These are phyloP conservation scores for Popillia japonica DNA, from an alignment of 1,140 invertebrate genomes.

Conservation along the genomic window DNA sequence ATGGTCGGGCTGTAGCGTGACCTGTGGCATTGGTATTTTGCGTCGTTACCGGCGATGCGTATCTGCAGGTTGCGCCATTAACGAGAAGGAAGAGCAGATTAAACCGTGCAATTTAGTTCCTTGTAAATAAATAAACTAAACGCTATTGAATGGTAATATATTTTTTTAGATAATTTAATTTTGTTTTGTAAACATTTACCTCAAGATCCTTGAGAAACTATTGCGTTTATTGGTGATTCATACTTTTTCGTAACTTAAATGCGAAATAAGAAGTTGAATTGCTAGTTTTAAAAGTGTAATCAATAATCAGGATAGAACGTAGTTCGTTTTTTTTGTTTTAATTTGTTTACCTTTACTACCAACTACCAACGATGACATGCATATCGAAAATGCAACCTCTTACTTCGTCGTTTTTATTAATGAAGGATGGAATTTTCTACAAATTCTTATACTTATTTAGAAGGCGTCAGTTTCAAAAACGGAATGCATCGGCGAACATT, in stretches of 20 bases:
- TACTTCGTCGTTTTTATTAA: not conserved
- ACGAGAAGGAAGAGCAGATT: conserved; percentile 64
- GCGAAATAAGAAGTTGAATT: not conserved
- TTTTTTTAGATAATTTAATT: not conserved
- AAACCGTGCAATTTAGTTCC: conserved; percentile 61
- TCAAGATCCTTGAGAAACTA: not conserved
- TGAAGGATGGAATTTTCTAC: not conserved
- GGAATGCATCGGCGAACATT: not conserved
- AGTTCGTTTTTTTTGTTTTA: not conserved
- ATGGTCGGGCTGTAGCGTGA: conserved; percentile 62
- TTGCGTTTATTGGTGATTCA: not conserved
- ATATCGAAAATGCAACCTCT: not conserved
- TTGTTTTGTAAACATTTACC: not conserved
- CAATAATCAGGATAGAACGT: too few species aligned
- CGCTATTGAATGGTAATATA: not conserved
- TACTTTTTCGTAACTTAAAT: not conserved
- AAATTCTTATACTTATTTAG: not conserved
- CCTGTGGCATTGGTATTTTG: conserved; percentile 61
- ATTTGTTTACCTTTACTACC: not conserved
- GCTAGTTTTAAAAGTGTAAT: not conserved
- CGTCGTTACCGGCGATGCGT: conserved; percentile 62
- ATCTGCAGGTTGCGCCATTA: conserved; percentile 59
- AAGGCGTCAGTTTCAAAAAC: not conserved
- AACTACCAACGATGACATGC: not conserved
- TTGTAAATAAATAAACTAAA: conserved; percentile 48